Evolutionary conservation across 2,888 invertebrate genomes (phyloP), one percentile per base, ranked within the genome.

Genomic region (Exephanes ischioxanthus): DNA sequence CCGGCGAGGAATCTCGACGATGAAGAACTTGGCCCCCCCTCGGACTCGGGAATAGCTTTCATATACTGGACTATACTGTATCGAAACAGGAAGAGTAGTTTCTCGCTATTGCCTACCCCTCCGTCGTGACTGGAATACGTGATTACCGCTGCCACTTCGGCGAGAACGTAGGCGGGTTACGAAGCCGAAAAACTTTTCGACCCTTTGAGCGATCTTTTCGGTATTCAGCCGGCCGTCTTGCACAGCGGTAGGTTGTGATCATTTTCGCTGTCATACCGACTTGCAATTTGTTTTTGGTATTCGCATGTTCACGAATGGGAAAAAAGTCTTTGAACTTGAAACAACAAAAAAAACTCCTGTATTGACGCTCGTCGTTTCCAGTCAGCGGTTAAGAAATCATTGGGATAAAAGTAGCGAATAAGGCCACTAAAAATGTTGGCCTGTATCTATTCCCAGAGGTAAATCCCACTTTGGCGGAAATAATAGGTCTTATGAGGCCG

Each of bases 81-180:
- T 41, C 33, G 41, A 66, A 66, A 67, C 66, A 33, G n/a, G 76
- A 51, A 19, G 33, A 41, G 53, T 26, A 53, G 53, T 41, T 67
- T 53, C 66, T 66, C 51, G 75, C 11, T 51, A 48, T n/a, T 75
- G 22, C 45, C 33, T 55, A 37, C 55, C 37, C 58, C 55, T 67
- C 55, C 16, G 55, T 58, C 78, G 78, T 78, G 78, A 78, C 78
- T 70, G 14, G 78, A 68, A 78, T 78, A 68, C 78, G 26, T 58
- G 58, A 78, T 70, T 45, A 45, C 26, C 22, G 67, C 9, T 45
- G 26, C 30, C 70, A 61, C 58, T 78, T n/a, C 58, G 45, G 58
- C 48, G 22, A 78, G 45, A 68, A 48, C 45, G 45, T 37, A 61
- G 30, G 30, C 78, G 48, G 48, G 78, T 26, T 30, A 78, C 45